These are phyloP conservation scores for Trimorus sp. DNA, from an alignment of 2,888 invertebrate genomes.

Conservation along the genomic window DNA sequence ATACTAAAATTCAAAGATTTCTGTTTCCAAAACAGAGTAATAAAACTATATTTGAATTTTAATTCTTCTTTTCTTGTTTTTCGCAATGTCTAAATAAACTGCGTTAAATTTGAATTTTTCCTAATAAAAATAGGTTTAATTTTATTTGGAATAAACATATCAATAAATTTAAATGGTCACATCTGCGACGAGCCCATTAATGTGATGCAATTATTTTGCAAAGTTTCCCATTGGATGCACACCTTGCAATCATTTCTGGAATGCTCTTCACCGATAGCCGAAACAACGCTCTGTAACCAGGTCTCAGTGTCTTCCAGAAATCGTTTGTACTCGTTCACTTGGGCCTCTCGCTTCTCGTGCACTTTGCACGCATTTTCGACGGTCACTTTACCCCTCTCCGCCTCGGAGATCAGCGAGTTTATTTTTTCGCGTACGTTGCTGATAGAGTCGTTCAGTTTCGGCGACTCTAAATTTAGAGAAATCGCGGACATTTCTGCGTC, in stretches of 20 bases:
- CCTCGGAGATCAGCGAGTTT: conserved; percentile 86
- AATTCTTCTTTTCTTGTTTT: no score
- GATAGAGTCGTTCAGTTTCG: conserved; percentile 83
- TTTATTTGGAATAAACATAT: no score
- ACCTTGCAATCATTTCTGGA: conserved; percentile 66
- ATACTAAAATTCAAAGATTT: no score
- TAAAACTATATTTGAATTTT: no score
- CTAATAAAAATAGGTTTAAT: no score
- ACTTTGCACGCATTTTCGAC: conserved; percentile 83
- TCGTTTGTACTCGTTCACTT: conserved; percentile 80
- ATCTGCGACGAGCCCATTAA: background rate
- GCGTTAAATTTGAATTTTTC: no score
- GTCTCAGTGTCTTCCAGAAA: conserved; percentile 77
- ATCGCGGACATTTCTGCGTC: conserved; percentile 85
- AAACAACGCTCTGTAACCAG: conserved; percentile 75
- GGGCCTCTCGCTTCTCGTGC: conserved; percentile 83
- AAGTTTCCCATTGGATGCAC: background rate
- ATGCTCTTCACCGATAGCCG: conserved; percentile 70
- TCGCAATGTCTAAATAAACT: no score
- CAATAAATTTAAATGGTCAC: background rate
- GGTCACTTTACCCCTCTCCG: conserved; percentile 85
- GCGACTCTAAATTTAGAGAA: conserved; percentile 86
- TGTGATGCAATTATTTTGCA: background rate
- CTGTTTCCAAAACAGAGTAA: no score
- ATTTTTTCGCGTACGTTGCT: conserved; percentile 86